Evolutionary conservation across 2,797 vertebrate genomes (phyloP), one percentile per base, ranked within the genome.

Genomic region (Lacerta bilineata): DNA sequence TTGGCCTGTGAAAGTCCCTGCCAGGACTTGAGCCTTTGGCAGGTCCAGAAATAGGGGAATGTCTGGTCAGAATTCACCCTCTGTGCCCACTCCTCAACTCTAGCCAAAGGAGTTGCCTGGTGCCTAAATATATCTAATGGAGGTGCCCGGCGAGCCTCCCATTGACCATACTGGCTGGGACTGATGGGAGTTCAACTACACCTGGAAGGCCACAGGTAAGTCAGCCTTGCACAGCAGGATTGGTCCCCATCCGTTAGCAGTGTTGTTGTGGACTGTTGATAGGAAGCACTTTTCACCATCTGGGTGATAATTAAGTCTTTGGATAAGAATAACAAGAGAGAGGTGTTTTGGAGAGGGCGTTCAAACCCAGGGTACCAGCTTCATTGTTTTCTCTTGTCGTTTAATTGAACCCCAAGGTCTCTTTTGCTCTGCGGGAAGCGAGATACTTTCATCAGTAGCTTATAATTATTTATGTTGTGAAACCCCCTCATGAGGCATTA

Each of bases 371-470:
- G 88, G 88, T 89, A 68, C 77, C 55, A 88, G 87, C 93, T 84
- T 88, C 87, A 76, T 88, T 93, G 79, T 92, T 93, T 93, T 90
- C 92, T 94, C 84, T 88, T 90, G 93, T 88, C 89, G 18, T 36
- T 1, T 94, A 94, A 94, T 94, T 93, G 93, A 95, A 89, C 93
- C 92, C 93, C 55, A 4, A 94, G 93, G 93, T 92, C 86, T 88
- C 92, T 69, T 91, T 85, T 20, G 77, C 91, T 93, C 88, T 8
- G 1, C 25, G 86, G 90, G 89, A 89, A 80, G 77, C 83, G 75
- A 83, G 89, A 75, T 85, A 23, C 89, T 90, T 91, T 93, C 92
- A 88, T 92, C 87, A 86, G 88, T 0, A 0, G 25, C 76, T 93
- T 79, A 10, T 95, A 93, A 94, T 95, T 92, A 90, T 81, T 93